Evolutionary conservation across 1,140 invertebrate species (phyloP).

Genomic region (Agrilus planipennis): DNA sequence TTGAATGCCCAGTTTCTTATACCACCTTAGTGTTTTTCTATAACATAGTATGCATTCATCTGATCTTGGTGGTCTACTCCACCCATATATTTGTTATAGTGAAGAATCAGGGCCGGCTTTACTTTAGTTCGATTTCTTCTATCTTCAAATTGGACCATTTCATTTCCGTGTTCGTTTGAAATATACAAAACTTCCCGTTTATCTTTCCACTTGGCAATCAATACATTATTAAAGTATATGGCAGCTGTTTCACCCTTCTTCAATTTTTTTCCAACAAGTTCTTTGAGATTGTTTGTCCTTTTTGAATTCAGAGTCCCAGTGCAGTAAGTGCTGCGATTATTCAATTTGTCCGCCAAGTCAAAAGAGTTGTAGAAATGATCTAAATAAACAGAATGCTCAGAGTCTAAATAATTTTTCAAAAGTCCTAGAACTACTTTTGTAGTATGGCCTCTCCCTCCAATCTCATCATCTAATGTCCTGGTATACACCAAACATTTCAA

Average conservation of each 20-base stretch:
- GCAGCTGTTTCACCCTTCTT: conserved; percentile 25
- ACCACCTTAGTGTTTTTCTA: conserved; percentile 27
- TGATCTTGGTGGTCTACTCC: conserved; percentile 28
- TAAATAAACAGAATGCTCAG: conserved; percentile 26
- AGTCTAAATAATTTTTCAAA: conserved; percentile 18
- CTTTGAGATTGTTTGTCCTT: not conserved
- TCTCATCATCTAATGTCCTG: conserved; percentile 10
- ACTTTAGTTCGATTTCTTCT: conserved; percentile 15
- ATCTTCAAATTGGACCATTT: conserved; percentile 16
- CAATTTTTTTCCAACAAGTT: conserved; percentile 25
- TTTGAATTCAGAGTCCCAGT: not conserved
- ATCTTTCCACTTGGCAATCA: conserved; percentile 31
- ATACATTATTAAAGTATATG: conserved; percentile 18
- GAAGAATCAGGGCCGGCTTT: conserved; percentile 22
- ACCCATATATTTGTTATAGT: conserved; percentile 28
- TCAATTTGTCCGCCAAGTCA: conserved; percentile 5
- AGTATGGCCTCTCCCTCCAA: conserved; percentile 15
- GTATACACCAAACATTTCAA: conserved; percentile 21
- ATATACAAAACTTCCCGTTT: conserved; percentile 25
- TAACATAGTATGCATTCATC: conserved; percentile 27
- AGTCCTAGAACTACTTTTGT: conserved; percentile 21
- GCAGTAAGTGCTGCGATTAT: not conserved
- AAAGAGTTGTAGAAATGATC: conserved; percentile 25
- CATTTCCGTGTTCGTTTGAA: conserved; percentile 19
- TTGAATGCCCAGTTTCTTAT: too few species aligned